These are phyloP conservation scores for Sterna hirundo DNA, from an alignment of 2,113 vertebrate genomes.

Conservation along the genomic window DNA sequence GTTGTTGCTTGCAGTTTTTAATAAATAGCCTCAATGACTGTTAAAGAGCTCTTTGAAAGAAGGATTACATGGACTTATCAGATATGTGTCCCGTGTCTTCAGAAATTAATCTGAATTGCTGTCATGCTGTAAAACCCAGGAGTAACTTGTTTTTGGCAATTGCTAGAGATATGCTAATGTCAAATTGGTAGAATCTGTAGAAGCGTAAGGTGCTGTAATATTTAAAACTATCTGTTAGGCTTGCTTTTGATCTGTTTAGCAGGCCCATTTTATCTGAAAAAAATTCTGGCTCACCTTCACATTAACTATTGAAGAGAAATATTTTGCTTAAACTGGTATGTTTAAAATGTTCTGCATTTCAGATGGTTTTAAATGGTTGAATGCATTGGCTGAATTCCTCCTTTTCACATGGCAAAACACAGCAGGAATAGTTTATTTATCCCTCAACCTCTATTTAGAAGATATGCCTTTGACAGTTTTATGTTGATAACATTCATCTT, in stretches of 20 bases:
- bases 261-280: not conserved
- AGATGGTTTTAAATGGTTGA: not conserved
- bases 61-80: not conserved
- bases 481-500: not conserved
- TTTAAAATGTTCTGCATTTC: not conserved
- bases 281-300: not conserved
- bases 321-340: not conserved
- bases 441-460: not conserved
- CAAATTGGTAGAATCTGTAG: not conserved
- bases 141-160: not conserved
- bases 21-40: not conserved
- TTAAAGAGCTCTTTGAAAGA: not conserved
- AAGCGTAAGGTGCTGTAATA: not conserved
- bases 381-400: not conserved
- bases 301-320: not conserved
- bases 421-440: not conserved
- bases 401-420: not conserved
- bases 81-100: not conserved
- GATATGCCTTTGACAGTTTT: slow-evolving; percentile 7
- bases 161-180: not conserved
- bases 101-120: not conserved
- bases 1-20: not conserved
- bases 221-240: not conserved
- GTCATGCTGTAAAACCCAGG: not conserved
- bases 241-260: not conserved